Percentiles rank a stretch among this genome's conserved stretches.
phyloP scores from a whole-genome alignment of 2,888 invertebrate genomes.

The Griposia aprilina region DNA sequence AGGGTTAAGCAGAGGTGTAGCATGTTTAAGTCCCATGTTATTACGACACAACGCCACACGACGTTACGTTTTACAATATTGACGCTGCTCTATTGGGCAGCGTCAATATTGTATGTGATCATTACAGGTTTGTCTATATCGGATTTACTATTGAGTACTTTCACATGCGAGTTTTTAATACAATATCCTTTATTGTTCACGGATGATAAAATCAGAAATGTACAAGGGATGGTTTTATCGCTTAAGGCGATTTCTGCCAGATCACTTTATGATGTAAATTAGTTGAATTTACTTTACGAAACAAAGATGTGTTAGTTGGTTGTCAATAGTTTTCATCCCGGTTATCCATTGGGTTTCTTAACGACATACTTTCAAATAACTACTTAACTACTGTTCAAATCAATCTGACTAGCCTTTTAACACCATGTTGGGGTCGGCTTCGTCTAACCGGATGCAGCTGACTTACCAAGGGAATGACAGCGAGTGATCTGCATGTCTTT shows the following conservation, averaged over 20 bases:
- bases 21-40: neutral
- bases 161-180: neutral
- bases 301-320: neutral
- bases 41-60: no score
- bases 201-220: neutral
- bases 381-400: neutral
- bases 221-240: neutral
- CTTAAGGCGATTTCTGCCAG: neutral
- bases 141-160: neutral
- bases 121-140: neutral
- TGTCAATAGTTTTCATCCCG: neutral
- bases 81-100: no score
- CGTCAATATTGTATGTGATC: neutral
- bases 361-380: neutral
- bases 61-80: no score
- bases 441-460: no score
- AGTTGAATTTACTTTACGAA: neutral
- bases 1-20: no score
- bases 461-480: conserved; percentile 87
- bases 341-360: neutral
- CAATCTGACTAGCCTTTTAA: no score
- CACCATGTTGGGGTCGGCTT: no score
- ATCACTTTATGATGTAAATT: neutral
- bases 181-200: neutral
- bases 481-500: conserved; percentile 92